phyloP scores from a whole-genome alignment of 2,113 vertebrate species.

The Menura novaehollandiae region DNA sequence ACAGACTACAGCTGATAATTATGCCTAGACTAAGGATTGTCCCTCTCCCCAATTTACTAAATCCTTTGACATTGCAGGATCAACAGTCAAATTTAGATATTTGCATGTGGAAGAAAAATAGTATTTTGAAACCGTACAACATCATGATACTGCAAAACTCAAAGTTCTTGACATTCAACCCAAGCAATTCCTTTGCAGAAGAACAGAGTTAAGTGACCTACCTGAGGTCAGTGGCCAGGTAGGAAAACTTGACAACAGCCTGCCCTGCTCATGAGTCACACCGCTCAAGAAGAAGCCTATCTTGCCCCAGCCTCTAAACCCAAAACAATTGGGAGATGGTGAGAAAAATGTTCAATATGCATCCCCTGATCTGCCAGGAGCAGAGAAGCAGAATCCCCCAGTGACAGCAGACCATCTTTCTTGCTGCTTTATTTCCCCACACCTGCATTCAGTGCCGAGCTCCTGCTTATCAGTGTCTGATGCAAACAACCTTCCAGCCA shows the following conservation, averaged over 20 bases:
- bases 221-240: not conserved
- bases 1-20: not conserved
- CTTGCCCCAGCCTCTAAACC: not conserved
- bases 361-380: not conserved
- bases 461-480: not conserved
- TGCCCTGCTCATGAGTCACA: not conserved
- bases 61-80: not conserved
- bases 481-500: not conserved
- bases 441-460: not conserved
- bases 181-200: not conserved
- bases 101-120: not conserved
- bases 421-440: not conserved
- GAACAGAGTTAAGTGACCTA: not conserved
- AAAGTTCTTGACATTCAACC: not conserved
- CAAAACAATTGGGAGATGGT: not conserved
- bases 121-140: not conserved
- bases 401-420: not conserved
- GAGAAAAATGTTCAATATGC: not conserved
- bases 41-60: not conserved
- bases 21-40: not conserved
- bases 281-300: not conserved
- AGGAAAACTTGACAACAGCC: not conserved
- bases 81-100: not conserved
- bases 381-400: not conserved
- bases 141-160: not conserved